Percentiles rank a stretch among this genome's conserved stretches.
Evolutionary conservation across 2,888 invertebrate genomes (phyloP).

Genomic region (Ditylenchus weischeri): DNA sequence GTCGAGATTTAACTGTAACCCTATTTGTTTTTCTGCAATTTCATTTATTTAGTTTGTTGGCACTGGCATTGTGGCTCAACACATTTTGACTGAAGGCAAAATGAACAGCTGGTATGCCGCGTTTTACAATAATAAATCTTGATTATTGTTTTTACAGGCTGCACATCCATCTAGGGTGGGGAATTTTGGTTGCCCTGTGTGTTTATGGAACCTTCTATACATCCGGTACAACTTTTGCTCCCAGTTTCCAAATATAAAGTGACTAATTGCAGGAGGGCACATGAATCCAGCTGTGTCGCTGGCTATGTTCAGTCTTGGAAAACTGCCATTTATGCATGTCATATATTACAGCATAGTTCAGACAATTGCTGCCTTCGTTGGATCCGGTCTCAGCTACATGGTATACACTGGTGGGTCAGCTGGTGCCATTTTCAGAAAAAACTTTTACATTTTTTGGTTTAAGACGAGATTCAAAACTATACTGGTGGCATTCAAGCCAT

Average conservation of each 20-base stretch:
- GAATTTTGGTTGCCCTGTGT: conserved; percentile 46
- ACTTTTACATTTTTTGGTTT: conserved; percentile 16
- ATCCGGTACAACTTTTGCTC: conserved; percentile 18
- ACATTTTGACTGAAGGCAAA: conserved; percentile 46
- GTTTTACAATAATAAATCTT: not conserved
- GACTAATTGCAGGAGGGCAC: conserved; percentile 24
- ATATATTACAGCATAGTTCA: conserved; percentile 46
- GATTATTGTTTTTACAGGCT: not conserved
- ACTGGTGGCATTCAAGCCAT: conserved; percentile 29
- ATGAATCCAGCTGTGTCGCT: conserved; percentile 25
- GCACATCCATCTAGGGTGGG: conserved; percentile 32
- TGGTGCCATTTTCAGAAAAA: not conserved
- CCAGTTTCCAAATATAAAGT: not conserved
- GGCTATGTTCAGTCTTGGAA: conserved; percentile 43
- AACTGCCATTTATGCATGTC: conserved; percentile 39
- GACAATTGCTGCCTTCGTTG: conserved; percentile 43
- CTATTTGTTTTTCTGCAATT: not conserved
- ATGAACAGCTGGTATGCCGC: conserved; percentile 34
- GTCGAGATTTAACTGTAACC: no score
- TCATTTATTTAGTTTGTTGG: conserved; percentile 41
- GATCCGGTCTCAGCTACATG: conserved; percentile 41
- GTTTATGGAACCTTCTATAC: conserved; percentile 46
- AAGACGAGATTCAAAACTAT: conserved; percentile 43
- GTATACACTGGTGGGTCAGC: conserved; percentile 38
- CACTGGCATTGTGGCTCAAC: conserved; percentile 48